Percentiles rank a stretch among this genome's conserved stretches.
Evolutionary conservation across 2,888 invertebrate species (phyloP).

Genomic region (Spodoptera picta): DNA sequence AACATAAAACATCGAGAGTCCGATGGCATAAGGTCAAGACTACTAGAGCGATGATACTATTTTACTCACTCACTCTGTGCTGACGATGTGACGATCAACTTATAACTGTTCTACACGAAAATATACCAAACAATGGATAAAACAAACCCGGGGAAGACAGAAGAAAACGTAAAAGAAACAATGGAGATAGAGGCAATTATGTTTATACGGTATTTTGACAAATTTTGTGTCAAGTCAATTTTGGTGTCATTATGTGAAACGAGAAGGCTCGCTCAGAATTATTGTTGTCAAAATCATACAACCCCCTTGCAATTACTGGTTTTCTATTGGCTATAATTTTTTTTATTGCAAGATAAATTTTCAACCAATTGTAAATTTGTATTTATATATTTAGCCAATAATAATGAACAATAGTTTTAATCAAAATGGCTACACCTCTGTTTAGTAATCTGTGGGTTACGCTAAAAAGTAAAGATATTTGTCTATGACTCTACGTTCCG

Average conservation of each 20-base stretch:
- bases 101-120: constrained; percentile 40
- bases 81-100: constrained; percentile 40
- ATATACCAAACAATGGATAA: constrained; percentile 62
- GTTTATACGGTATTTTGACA: constrained; percentile 86
- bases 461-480: constrained; percentile 14
- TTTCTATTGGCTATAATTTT: no score
- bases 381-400: constrained; percentile 13
- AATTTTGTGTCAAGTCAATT: constrained; percentile 82
- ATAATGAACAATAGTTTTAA: constrained; percentile 10
- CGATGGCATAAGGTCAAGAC: constrained; percentile 84
- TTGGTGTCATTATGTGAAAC: constrained; percentile 56
- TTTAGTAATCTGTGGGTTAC: constrained; percentile 29
- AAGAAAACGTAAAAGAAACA: constrained; percentile 81
- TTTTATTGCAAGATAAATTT: no score
- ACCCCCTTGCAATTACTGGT: no score
- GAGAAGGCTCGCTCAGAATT: constrained; percentile 54
- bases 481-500: constrained; percentile 40
- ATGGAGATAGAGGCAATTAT: constrained; percentile 75
- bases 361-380: no score
- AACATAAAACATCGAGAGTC: constrained; percentile 78
- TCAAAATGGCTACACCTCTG: constrained; percentile 50
- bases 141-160: constrained; percentile 71
- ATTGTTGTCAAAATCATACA: constrained; percentile 47
- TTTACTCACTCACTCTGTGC: constrained; percentile 63
- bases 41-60: constrained; percentile 70